These are phyloP conservation scores for Itoplectis maculator DNA, from an alignment of 2,888 invertebrate species.

Conservation along the genomic window DNA sequence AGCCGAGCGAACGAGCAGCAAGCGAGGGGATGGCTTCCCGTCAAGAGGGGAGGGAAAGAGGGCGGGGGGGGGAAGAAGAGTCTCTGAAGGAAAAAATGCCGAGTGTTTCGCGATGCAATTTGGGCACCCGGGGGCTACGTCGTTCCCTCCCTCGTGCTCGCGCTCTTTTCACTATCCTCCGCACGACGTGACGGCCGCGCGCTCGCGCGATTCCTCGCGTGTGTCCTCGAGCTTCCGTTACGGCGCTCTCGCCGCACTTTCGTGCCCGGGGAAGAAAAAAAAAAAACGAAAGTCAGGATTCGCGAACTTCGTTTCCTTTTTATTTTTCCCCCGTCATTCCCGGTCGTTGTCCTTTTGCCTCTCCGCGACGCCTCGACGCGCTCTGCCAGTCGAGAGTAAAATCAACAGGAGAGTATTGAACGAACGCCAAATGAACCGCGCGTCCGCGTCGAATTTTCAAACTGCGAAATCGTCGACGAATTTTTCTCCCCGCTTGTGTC, in stretches of 20 bases:
- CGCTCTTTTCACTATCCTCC: slow-evolving; percentile 41
- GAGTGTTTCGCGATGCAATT: slow-evolving; percentile 66
- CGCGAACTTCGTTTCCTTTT: slow-evolving; percentile 18
- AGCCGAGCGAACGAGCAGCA: slow-evolving; percentile 40
- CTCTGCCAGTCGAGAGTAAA: not conserved
- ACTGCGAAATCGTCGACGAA: not conserved
- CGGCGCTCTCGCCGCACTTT: slow-evolving; percentile 23
- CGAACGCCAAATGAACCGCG: not conserved
- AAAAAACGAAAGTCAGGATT: slow-evolving; percentile 8
- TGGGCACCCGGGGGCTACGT: slow-evolving; percentile 51
- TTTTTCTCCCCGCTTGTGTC: not conserved
- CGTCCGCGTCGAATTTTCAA: not conserved
- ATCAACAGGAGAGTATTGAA: not conserved
- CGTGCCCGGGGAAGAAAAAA: too few species aligned
- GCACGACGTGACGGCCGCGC: slow-evolving; percentile 49
- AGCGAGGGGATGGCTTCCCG: slow-evolving; percentile 31
- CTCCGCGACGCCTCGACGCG: not conserved
- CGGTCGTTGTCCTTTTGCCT: not conserved
- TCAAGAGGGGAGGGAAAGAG: slow-evolving; percentile 21
- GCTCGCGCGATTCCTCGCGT: slow-evolving; percentile 40
- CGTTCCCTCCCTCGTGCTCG: slow-evolving; percentile 14
- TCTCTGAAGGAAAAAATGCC: slow-evolving; percentile 61
- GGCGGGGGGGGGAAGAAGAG: slow-evolving; percentile 6
- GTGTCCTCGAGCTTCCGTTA: slow-evolving; percentile 29
- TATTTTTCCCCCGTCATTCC: not conserved